Conservation (phyloP, 2,797 vertebrate species). For the Sebastes kiyomatsui region DNA sequence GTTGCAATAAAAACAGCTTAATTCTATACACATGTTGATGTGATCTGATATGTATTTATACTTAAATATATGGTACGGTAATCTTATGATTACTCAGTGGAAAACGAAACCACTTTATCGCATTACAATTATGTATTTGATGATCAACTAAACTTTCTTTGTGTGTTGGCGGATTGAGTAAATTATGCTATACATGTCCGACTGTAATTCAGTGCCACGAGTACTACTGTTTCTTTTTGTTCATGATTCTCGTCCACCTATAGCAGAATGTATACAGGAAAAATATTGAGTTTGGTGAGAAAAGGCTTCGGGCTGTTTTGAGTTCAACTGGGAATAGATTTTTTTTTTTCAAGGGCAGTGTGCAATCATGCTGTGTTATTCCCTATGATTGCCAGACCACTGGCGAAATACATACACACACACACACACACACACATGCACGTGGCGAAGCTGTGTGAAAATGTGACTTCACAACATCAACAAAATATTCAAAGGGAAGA, state of each 20-base stretch:
- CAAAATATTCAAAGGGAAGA: constrained; percentile 66
- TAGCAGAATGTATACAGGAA: constrained; percentile 63
- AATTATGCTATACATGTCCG: background rate
- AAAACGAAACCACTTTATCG: background rate
- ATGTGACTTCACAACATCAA: constrained; percentile 75
- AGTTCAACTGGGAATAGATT: constrained; percentile 71
- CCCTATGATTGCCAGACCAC: constrained; percentile 69
- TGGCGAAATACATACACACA: constrained; percentile 50
- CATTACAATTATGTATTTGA: background rate
- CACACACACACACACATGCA: background rate
- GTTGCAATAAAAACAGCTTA: constrained; percentile 14
- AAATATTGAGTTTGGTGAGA: constrained; percentile 66
- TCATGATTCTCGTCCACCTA: constrained; percentile 55
- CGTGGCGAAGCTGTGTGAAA: constrained; percentile 31
- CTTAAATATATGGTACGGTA: background rate
- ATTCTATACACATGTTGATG: background rate
- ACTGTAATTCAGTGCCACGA: constrained; percentile 7
- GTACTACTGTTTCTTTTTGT: constrained; percentile 20
- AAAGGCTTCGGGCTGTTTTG: constrained; percentile 68
- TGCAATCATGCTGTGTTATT: constrained; percentile 75
- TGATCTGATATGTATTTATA: background rate
- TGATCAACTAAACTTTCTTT: background rate
- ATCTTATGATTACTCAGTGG: constrained; percentile 1
- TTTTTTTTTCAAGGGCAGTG: constrained; percentile 72
- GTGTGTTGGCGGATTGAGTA: background rate